Base-by-base conservation (phyloP, 2,797 vertebrate genomes). In the Yasuhikotakia modesta region DNA sequence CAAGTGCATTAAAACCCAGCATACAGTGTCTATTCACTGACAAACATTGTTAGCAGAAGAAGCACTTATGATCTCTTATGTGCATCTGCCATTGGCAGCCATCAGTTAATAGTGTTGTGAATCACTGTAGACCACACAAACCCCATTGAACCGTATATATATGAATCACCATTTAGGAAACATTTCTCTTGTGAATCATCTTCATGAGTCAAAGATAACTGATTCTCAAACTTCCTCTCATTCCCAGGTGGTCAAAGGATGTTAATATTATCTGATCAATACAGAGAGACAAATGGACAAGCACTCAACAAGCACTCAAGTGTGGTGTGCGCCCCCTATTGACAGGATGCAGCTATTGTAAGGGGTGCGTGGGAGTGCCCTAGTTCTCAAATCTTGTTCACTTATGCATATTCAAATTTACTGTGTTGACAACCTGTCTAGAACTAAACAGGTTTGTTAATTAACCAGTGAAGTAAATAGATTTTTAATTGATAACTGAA, bases 251-350 rank as follows among this genome's bases (percentile, higher is more conserved):
- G n/a, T 17, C 45, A 63, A 16, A 22, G n/a, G n/a, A 22, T 52
- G 71, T 19, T 39, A 13, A 2, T 50, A 35, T 19, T 17, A 52
- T 70, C 53, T 77, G 53, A 83, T 80, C 72, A 76, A 57, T 39
- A 63, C 61, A 55, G n/a, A 27, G 48, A 2, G 11, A 60, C n/a
- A 35, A 7, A 63, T 43, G 16, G 7, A 70, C 27, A 14, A 21
- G 5, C 22, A 55, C 10, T 17, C 32, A 65, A 21, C 46, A n/a
- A n/a, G n/a, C n/a, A n/a, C n/a, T n/a, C n/a, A 55, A 55, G 8
- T 11, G 19, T 52, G 3, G 17, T 5, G 2, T 52, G 6, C 6
- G 50, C 50, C 50, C 17, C 50, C 50, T 19, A 19, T 35, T 35
- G 35, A 35, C 35, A 35, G 35, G 1, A 35, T 5, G 4, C 2